Conservation (phyloP, 2,797 vertebrate genomes). For the Lutjanus argentimaculatus region DNA sequence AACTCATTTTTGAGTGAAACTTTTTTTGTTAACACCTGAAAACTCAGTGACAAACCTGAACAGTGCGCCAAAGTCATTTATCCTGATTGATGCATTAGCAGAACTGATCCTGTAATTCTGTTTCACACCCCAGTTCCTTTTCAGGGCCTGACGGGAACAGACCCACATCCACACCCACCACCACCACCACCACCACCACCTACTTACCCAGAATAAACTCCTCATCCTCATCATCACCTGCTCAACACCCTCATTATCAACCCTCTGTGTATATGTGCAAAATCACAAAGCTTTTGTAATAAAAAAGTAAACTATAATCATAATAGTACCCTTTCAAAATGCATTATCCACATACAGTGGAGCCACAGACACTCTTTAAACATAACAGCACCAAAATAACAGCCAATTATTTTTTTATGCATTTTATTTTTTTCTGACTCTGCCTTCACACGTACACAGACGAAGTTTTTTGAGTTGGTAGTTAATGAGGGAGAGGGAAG, state of each 20-base stretch:
- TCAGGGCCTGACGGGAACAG: slow-evolving; percentile 32
- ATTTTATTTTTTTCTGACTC: too few species aligned
- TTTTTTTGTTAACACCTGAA: neutral
- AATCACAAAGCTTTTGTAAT: neutral
- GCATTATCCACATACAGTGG: too few species aligned
- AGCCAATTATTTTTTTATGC: too few species aligned
- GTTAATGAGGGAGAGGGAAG: too few species aligned
- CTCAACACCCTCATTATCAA: neutral
- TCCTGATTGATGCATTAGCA: slow-evolving; percentile 66
- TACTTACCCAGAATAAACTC: slow-evolving; percentile 16
- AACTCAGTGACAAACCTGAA: neutral
- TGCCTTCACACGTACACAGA: too few species aligned
- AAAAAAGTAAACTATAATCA: neutral
- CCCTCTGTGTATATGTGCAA: neutral
- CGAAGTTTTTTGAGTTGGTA: too few species aligned
- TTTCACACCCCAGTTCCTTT: slow-evolving; percentile 73
- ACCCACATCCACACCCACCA: neutral
- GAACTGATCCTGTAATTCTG: slow-evolving; percentile 70
- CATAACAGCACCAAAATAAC: neutral
- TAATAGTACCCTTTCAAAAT: neutral
- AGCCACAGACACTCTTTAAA: neutral
- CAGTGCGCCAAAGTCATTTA: slow-evolving; percentile 23
- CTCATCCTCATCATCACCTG: slow-evolving; percentile 19
- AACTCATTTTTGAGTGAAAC: neutral
- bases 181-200: neutral